phyloP scores from a whole-genome alignment of 2,797 vertebrate genomes.

The Enteromius trimaculatus region DNA sequence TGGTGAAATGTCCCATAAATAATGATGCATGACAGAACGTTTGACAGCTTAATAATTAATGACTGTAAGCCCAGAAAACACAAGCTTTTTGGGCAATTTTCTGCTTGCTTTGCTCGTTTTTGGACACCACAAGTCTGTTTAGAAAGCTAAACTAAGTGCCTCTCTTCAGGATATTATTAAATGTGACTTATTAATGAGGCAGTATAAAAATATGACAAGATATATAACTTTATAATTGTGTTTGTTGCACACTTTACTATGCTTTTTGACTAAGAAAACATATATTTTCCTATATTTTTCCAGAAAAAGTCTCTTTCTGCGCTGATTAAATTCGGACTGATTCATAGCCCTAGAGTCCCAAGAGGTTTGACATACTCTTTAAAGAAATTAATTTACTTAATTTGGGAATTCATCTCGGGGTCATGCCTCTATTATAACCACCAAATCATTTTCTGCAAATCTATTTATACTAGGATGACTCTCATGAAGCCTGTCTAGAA shows the following conservation, averaged over 20 bases:
- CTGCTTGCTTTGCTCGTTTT: conserved; percentile 2
- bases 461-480: conserved; percentile 20
- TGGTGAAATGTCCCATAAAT: conserved; percentile 24
- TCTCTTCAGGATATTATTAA: neutral
- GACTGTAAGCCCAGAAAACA: conserved; percentile 3
- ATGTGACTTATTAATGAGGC: neutral
- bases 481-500: conserved; percentile 17
- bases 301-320: neutral
- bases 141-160: neutral
- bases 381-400: conserved; percentile 34
- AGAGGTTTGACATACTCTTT: conserved; percentile 30
- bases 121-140: neutral
- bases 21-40: conserved; percentile 25
- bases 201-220: neutral
- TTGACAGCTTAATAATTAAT: conserved; percentile 24
- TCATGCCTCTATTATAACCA: conserved; percentile 26
- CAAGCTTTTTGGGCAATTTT: neutral
- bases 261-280: neutral
- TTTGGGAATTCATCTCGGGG: conserved; percentile 25
- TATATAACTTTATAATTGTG: neutral
- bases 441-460: conserved; percentile 13
- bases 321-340: neutral
- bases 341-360: conserved; percentile 7
- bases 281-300: neutral
- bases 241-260: neutral